A percentile compares a stretch with the other conserved stretches of the same genome.
These are phyloP conservation scores for Aramus guarauna DNA, from an alignment of 2,113 vertebrate species.

Conservation along the genomic window DNA sequence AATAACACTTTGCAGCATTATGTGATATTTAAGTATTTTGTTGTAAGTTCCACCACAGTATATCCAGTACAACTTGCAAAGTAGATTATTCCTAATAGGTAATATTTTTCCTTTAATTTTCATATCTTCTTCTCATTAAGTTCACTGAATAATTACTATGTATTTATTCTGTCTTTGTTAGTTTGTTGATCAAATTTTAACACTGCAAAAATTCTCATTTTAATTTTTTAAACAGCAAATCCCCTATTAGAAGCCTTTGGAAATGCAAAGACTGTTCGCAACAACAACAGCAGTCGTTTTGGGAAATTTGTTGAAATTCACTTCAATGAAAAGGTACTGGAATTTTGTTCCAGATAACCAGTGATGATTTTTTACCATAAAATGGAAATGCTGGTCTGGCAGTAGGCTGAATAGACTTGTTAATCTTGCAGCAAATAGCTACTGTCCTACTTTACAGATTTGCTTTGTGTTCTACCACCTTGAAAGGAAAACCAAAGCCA, in stretches of 20 bases:
- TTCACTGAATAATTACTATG: background rate
- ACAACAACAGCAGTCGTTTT: constrained; percentile 98
- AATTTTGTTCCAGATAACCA: background rate
- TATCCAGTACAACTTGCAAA: background rate
- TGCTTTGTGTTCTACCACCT: background rate
- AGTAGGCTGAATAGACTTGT: background rate
- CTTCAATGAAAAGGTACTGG: constrained; percentile 91
- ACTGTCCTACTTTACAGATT: background rate
- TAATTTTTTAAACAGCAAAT: constrained; percentile 80
- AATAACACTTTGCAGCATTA: background rate
- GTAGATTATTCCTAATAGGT: background rate
- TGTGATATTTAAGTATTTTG: background rate
- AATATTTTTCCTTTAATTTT: background rate
- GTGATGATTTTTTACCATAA: background rate
- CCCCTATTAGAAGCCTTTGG: constrained; percentile 95
- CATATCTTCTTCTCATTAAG: background rate
- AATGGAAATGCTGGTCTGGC: background rate
- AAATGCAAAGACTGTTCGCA: constrained; percentile 96
- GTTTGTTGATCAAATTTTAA: background rate
- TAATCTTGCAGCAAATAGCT: background rate
- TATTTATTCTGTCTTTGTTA: background rate
- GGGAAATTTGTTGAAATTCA: constrained; percentile 99
- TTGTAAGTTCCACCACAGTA: background rate
- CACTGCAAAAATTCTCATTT: background rate
- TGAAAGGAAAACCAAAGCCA: background rate